A percentile compares a stretch with the other conserved stretches of the same genome.
Evolutionary conservation across 2,888 invertebrate genomes (phyloP).

Genomic region (Tuberolachnus salignus): DNA sequence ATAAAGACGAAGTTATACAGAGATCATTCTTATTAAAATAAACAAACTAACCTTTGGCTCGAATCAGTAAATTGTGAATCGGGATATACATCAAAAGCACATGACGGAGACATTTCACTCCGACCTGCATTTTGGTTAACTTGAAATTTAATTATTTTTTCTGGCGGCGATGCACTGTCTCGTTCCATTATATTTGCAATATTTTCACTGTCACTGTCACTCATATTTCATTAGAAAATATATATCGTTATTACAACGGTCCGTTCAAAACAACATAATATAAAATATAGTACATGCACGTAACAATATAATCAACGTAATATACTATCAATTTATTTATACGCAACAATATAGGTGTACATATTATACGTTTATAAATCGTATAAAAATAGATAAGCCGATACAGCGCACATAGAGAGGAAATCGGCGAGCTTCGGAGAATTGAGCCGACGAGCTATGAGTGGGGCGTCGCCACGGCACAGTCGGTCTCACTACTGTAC

Average conservation of each 20-base stretch:
- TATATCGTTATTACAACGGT: too few relatives aligned
- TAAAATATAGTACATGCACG: not conserved
- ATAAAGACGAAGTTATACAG: not conserved
- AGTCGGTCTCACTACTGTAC: slow-evolving; percentile 3
- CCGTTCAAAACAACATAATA: not conserved
- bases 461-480: not conserved
- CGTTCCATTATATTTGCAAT: not conserved
- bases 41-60: not conserved
- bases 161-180: too few relatives aligned
- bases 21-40: not conserved
- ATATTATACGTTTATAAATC: not conserved
- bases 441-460: not conserved
- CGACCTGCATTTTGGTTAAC: not conserved
- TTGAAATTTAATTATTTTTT: not conserved
- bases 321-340: not conserved
- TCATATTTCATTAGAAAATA: too few relatives aligned
- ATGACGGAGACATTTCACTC: not conserved
- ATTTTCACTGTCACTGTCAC: too few relatives aligned
- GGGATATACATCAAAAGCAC: not conserved
- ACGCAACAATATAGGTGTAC: slow-evolving; percentile 8
- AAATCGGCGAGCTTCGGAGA: not conserved
- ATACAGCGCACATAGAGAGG: not conserved
- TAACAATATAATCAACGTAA: too few relatives aligned
- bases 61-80: not conserved
- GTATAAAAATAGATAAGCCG: not conserved